Evolutionary conservation across 1,140 invertebrate genomes (phyloP).

Genomic region (Hyposmocoma kahamanoa): DNA sequence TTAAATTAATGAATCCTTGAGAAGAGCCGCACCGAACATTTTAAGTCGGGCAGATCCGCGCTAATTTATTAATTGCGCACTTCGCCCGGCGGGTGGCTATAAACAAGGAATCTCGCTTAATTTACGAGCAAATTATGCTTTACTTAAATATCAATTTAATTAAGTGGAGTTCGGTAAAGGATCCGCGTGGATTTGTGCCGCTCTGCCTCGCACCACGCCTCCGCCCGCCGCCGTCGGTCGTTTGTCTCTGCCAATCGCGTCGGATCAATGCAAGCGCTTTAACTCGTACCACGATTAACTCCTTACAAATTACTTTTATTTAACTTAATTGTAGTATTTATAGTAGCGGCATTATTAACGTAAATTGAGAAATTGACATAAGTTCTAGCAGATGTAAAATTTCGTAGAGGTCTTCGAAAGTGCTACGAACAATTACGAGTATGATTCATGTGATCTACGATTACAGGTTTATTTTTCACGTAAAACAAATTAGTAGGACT

Average conservation of each 20-base stretch:
- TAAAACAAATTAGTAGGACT: no score
- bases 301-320: no score
- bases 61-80: slow-evolving; percentile 72
- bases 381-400: no score
- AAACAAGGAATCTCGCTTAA: slow-evolving; percentile 71
- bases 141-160: slow-evolving; percentile 74
- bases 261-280: slow-evolving; percentile 38
- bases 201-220: no score
- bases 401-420: no score
- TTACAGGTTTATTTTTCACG: no score
- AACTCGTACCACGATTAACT: slow-evolving; percentile 15
- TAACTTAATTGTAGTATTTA: no score
- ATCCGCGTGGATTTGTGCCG: slow-evolving; percentile 38
- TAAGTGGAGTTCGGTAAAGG: slow-evolving; percentile 59
- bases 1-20: slow-evolving; percentile 60
- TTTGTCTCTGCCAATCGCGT: slow-evolving; percentile 57
- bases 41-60: slow-evolving; percentile 56
- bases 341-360: no score
- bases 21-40: slow-evolving; percentile 43
- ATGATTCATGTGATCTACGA: no score
- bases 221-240: slow-evolving; percentile 24
- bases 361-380: no score
- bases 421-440: no score
- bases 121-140: slow-evolving; percentile 73
- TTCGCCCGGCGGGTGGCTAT: slow-evolving; percentile 60